phyloP scores from a whole-genome alignment of 2,113 vertebrate species.

The Pseudorhombus dupliciocellatus region DNA sequence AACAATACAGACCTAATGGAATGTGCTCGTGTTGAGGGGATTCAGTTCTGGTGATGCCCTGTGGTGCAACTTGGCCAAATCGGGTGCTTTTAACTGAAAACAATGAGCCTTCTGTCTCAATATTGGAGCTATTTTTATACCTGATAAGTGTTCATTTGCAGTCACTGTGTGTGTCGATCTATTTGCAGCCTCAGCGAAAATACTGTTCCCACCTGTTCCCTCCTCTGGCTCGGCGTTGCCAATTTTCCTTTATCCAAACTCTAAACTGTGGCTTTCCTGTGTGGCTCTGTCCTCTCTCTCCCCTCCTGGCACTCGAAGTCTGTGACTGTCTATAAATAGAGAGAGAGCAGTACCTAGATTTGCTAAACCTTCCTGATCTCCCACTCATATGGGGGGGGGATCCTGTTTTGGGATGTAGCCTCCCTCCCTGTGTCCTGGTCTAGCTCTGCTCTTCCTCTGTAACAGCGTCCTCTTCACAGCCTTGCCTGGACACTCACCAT shows the following conservation, averaged over 20 bases:
- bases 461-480: constrained; percentile 74
- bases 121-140: neutral
- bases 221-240: constrained; percentile 36
- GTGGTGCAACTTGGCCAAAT: neutral
- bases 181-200: constrained; percentile 31
- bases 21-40: too few species aligned
- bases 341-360: constrained; percentile 56
- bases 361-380: constrained; percentile 43
- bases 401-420: constrained; percentile 48
- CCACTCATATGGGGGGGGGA: constrained; percentile 45
- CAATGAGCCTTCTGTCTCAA: neutral
- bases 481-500: constrained; percentile 63
- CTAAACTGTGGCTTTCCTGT: constrained; percentile 58
- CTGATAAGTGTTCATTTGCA: neutral
- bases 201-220: constrained; percentile 46
- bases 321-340: constrained; percentile 46
- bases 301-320: constrained; percentile 33
- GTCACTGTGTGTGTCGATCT: neutral
- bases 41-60: too few species aligned
- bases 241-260: constrained; percentile 37
- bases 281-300: constrained; percentile 57
- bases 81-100: neutral
- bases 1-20: too few species aligned
- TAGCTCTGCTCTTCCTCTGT: constrained; percentile 67
- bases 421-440: constrained; percentile 45